Conservation (phyloP, 2,797 vertebrate genomes). For the Perodicticus potto region DNA sequence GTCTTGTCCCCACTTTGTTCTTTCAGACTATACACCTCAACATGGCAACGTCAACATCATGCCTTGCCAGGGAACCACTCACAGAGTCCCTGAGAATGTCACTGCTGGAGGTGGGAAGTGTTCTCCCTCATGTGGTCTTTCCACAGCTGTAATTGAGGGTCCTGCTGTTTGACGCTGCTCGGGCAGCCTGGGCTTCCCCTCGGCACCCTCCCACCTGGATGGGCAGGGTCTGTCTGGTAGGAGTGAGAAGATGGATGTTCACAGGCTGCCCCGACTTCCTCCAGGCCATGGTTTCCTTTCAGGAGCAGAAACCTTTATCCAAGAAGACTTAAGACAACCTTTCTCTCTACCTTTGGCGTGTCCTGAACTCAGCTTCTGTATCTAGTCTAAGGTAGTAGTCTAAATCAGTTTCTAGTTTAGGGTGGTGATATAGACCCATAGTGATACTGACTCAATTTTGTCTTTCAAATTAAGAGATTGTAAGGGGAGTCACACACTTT, state of each 20-base stretch:
- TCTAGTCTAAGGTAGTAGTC: background rate
- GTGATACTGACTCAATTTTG: background rate
- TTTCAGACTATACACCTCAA: background rate
- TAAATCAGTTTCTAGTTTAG: background rate
- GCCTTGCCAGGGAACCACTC: accelerated
- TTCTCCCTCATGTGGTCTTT: background rate
- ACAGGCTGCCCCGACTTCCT: no score
- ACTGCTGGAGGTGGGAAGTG: accelerated
- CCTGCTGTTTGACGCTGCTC: background rate
- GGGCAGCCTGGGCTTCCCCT: background rate
- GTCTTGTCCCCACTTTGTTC: background rate
- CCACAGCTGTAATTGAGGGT: background rate
- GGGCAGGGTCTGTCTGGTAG: background rate
- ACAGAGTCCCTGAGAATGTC: background rate
- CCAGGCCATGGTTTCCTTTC: background rate
- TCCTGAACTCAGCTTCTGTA: background rate
- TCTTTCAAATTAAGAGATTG: background rate
- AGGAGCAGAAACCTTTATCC: background rate
- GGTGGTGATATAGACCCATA: background rate
- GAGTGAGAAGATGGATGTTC: background rate
- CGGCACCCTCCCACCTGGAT: background rate
- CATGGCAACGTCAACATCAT: background rate
- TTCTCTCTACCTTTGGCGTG: background rate
- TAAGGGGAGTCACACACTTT: background rate
- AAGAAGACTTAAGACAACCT: background rate